Evolutionary conservation across 1,140 invertebrate genomes (phyloP).

Genomic region (Eumeta japonica): DNA sequence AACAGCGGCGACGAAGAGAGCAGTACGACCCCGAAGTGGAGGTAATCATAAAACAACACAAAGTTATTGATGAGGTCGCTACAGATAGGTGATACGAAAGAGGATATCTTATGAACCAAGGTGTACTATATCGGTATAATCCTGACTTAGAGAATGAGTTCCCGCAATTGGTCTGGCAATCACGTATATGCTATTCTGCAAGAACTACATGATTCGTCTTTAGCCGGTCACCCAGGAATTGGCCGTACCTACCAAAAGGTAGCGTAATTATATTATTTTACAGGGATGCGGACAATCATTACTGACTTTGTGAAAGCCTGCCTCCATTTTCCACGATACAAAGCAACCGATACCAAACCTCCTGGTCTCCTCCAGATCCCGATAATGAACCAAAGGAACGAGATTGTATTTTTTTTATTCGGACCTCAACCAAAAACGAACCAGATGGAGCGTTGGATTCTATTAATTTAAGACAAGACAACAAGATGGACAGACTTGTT

Average conservation of each 20-base stretch:
- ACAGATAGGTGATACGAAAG: constrained; percentile 5
- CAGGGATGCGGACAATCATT: no score
- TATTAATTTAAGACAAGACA: constrained; percentile 17
- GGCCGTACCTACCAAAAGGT: no score
- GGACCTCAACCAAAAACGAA: constrained; percentile 11
- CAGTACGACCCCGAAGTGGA: constrained; percentile 8
- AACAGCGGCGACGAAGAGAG: constrained; percentile 1
- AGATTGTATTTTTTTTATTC: constrained; percentile 18
- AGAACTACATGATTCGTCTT: constrained; percentile 18
- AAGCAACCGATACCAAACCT: no score
- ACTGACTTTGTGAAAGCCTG: not conserved
- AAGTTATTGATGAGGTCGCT: not conserved
- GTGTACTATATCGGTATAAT: constrained; percentile 7
- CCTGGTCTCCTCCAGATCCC: no score
- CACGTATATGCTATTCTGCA: not conserved
- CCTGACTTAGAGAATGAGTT: constrained; percentile 11
- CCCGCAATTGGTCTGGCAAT: constrained; percentile 13
- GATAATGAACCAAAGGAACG: no score
- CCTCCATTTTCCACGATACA: not conserved
- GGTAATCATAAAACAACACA: constrained; percentile 12
- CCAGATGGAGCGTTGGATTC: constrained; percentile 12
- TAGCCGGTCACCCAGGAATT: constrained; percentile 22
- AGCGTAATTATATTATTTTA: no score
- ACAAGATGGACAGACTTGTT: constrained; percentile 13
- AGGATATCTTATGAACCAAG: constrained; percentile 10